phyloP scores from a whole-genome alignment of 2,797 vertebrate genomes.

The Etheostoma nigrum region DNA sequence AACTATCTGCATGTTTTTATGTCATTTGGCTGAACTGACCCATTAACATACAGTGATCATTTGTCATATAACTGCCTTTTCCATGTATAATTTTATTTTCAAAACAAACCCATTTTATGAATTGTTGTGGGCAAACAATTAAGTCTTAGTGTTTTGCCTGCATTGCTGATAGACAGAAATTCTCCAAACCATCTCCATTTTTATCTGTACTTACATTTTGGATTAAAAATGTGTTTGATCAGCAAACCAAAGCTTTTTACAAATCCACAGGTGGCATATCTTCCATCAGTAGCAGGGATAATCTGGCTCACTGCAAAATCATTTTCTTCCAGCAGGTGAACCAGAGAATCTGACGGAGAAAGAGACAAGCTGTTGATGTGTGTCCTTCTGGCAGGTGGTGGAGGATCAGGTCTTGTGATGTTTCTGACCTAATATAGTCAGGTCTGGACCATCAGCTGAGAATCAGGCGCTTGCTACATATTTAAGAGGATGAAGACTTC shows the following conservation, averaged over 20 bases:
- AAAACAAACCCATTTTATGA: conserved; percentile 10
- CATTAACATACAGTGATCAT: conserved; percentile 7
- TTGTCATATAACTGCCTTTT: not conserved
- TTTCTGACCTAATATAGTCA: conserved; percentile 67
- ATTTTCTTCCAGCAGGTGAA: conserved; percentile 37
- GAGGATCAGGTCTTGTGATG: conserved; percentile 70
- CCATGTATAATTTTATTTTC: not conserved
- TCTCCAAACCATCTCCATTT: conserved; percentile 14
- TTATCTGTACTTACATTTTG: conserved; percentile 27
- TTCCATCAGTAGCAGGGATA: conserved; percentile 34
- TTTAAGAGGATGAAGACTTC: conserved; percentile 69
- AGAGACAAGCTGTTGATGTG: conserved; percentile 26
- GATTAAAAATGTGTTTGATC: conserved; percentile 53
- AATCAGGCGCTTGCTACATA: conserved; percentile 78
- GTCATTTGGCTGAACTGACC: not conserved
- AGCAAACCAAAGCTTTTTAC: conserved; percentile 47
- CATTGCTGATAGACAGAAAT: conserved; percentile 20
- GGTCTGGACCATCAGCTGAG: conserved; percentile 72
- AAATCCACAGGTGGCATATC: conserved; percentile 52
- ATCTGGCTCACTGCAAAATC: conserved; percentile 32
- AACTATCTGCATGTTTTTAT: not conserved
- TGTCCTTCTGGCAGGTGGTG: conserved; percentile 48
- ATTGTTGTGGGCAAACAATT: conserved; percentile 17
- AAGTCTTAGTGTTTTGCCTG: not conserved
- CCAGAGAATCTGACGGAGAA: conserved; percentile 22